Evolutionary conservation across 1,140 invertebrate species (phyloP).

Genomic region (Aphaenogaster floridana): DNA sequence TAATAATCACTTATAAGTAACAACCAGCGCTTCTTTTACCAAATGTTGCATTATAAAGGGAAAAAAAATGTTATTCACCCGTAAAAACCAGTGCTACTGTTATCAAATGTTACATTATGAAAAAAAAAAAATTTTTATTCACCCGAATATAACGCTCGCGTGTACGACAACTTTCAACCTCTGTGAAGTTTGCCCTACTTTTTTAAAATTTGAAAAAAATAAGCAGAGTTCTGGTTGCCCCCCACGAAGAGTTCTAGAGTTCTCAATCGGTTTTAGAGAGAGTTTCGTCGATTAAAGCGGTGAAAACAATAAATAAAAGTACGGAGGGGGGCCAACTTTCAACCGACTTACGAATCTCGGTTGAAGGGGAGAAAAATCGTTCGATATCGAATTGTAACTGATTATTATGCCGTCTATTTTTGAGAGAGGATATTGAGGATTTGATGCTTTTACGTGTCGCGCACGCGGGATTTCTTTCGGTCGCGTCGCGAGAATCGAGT

Average conservation of each 20-base stretch:
- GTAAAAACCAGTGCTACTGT: not conserved
- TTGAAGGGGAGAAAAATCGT: not conserved
- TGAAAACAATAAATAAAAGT: no score
- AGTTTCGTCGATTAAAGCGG: no score
- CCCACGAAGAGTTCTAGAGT: no score
- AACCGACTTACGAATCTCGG: not conserved
- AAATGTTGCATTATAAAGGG: no score
- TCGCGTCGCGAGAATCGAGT: not conserved
- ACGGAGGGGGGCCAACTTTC: not conserved
- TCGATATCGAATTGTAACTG: not conserved
- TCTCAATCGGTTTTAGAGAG: no score
- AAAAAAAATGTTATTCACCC: not conserved
- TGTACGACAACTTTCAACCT: not conserved
- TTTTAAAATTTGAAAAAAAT: no score
- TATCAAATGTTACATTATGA: not conserved
- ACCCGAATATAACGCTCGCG: not conserved
- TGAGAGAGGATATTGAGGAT: not conserved
- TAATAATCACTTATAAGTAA: not conserved
- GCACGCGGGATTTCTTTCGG: not conserved
- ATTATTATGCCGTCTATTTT: conserved; percentile 8
- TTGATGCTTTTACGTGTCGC: not conserved
- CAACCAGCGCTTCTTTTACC: not conserved
- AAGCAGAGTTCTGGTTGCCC: no score
- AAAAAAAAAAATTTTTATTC: not conserved
- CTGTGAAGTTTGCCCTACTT: no score